Base-by-base conservation (phyloP, 2,888 invertebrate genomes). In the Troilus luridus region DNA sequence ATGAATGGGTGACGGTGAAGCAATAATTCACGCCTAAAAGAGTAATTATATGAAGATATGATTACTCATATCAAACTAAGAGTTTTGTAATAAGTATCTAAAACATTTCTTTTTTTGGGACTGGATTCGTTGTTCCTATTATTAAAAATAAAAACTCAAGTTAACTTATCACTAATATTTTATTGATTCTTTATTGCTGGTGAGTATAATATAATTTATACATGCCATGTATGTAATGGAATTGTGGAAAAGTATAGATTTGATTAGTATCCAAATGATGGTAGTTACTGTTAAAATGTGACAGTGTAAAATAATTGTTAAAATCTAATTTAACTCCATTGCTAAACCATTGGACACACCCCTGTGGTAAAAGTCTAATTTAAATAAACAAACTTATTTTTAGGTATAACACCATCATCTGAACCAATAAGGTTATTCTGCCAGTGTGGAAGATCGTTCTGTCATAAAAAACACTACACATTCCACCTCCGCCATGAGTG, bases 401-500 rank as follows among this genome's bases (percentile, higher is more conserved):
- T 85, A 85, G 85, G 56, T 41, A 85, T 56, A 58, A 85, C 56
- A 85, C 6, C 11, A 2, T 56, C 85, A n/a, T 21, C 85, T 85
- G 56, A 56, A 21, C 27, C 54, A 58, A 21, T n/a, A 59, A 64
- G 91, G 19, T 24, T 88, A 14, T 72, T 64, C 56, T 91, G 92
- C 88, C 59, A 67, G 21, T 92, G 92, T 64, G 92, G 92, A 19
- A 88, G 91, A 58, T 89, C 60, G 56, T 91, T 90, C 59, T 88
- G 24, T 21, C 59, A 81, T 24, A 91, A 85, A 60, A 67, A 62
- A n/a, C 89, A 90, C 59, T 81, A 90, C 41, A 54, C 56, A 7
- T 91, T 67, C 27, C 92, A 92, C 58, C 60, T 60, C 56, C 81
- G 60, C 12, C 91, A 91, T 17, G 91, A 92, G 67, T 92, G 91